Base-by-base conservation (phyloP, 2,113 vertebrate genomes). In the Elephantulus edwardii region DNA sequence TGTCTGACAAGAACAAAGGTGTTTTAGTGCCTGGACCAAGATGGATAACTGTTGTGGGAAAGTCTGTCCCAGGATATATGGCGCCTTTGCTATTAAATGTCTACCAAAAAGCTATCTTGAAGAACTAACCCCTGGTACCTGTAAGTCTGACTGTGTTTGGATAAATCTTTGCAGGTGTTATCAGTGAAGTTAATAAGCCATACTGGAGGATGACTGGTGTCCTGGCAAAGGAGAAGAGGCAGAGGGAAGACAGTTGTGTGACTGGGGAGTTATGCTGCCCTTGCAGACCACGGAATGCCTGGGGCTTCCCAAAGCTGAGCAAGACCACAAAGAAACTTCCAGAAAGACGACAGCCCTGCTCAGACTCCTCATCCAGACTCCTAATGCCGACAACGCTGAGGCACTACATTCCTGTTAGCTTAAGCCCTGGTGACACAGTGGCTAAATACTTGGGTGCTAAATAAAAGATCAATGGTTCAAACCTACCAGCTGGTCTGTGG, bases 1-100 rank as follows among this genome's bases (percentile, higher is more conserved):
- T 20, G 33, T 75, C 38, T 90, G 70, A n/a, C n/a, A n/a, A 90
- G 28, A 76, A 77, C 46, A 84, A 54, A 83, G 48, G 30, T 82
- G 60, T 77, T 87, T 58, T 24, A 42, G 48, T n/a, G 35, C 66
- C 24, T 38, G 33, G n/a, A 24, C 81, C 11, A 54, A 3, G 35
- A 17, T 54, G 40, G 40, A n/a, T 28, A 76, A 75, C 66, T 83
- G n/a, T 48, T 86, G 58, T n/a, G 76, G 38, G 13, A n/a, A 14
- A 3, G 42, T 26, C 48, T 78, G 16, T 77, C 74, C 33, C n/a
- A 64, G 70, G 10, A 89, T 89, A 80, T 38, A 42, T 62, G 33
- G 17, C 66, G 46, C 76, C 76, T 38, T 88, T 77, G 52, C 26
- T 68, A n/a, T n/a, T n/a, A 35, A n/a, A n/a, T n/a, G n/a, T n/a